Conservation (phyloP, 1,140 invertebrate genomes). For the Camponotus pennsylvanicus region DNA sequence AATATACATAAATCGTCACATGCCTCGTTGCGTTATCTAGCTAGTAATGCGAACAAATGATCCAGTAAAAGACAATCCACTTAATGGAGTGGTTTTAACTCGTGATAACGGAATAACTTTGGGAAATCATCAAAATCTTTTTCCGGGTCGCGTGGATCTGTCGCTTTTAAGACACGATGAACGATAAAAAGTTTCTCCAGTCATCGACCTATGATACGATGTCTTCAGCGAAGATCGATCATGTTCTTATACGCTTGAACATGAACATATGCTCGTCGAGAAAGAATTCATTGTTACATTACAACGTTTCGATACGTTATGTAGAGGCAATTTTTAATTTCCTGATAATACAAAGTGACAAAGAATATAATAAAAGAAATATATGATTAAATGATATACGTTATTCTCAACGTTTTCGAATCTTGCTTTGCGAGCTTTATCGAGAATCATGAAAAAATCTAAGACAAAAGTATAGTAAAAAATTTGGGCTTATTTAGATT, state of each 20-base stretch:
- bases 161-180: conserved; percentile 6
- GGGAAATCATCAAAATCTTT: conserved; percentile 30
- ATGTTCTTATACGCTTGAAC: conserved; percentile 20
- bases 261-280: background rate
- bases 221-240: conserved; percentile 37
- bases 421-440: no score
- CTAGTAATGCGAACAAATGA: conserved; percentile 48
- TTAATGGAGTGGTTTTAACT: conserved; percentile 25
- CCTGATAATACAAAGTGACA: background rate
- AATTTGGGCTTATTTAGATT: background rate
- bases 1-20: conserved; percentile 37
- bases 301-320: background rate
- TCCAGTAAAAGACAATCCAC: conserved; percentile 8
- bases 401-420: conserved; percentile 34
- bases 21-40: conserved; percentile 25
- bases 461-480: background rate
- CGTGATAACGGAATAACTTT: conserved; percentile 46
- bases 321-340: conserved; percentile 30
- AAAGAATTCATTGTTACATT: background rate
- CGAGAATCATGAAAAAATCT: background rate
- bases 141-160: background rate
- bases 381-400: conserved; percentile 21
- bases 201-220: background rate
- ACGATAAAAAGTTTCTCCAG: background rate
- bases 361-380: conserved; percentile 55